Base-by-base conservation (phyloP, 2,797 vertebrate species). In the Vespertilio murinus region DNA sequence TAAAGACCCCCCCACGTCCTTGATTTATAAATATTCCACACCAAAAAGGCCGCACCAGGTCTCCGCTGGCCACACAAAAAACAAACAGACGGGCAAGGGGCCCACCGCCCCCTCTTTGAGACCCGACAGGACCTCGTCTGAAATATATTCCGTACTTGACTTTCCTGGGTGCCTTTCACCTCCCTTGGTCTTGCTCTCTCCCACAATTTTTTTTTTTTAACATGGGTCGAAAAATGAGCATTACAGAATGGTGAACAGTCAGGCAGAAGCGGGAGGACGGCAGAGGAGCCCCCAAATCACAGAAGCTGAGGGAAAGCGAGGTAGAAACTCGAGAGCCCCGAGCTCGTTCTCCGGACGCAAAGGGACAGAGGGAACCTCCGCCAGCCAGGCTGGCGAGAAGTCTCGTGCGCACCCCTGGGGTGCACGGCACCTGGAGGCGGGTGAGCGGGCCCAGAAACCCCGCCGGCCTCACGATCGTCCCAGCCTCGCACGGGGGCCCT, bases 381-480 rank as follows among this genome's bases (percentile, higher is more conserved):
- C 38, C 10, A 4, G 8, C 61, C 10, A 81, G 42, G 67, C 1
- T 59, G 52, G 25, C 6, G 13, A 69, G 65, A 77, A 78, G 67
- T 38, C 28, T 14, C 14, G n/a, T 71, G 38, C 2, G 6, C 25
- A 28, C 20, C 20, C 9, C 12, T 52, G 6, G 22, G 20, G 12
- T 3, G 28, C 74, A 12, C 47, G 20, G 38, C 65, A 30, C 22
- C 23, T 40, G 0, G 1, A 45, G 20, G 35, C 4, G 1, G 9
- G 0, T 0, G 16, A 33, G 25, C 61, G 5, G 12, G 38, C 1
- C 13, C 1, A 10, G 42, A 8, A 38, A 35, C 8, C 2, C 0
- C 0, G 18, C 13, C 0, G 2, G 11, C 4, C 40, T 33, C 52
- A 2, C 1, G 1, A 47, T 30, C 14, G n/a, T 12, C 4, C 22